A percentile compares a stretch with the other conserved stretches of the same genome.
Conservation (phyloP, 2,888 invertebrate genomes). For the Brenthis ino region DNA sequence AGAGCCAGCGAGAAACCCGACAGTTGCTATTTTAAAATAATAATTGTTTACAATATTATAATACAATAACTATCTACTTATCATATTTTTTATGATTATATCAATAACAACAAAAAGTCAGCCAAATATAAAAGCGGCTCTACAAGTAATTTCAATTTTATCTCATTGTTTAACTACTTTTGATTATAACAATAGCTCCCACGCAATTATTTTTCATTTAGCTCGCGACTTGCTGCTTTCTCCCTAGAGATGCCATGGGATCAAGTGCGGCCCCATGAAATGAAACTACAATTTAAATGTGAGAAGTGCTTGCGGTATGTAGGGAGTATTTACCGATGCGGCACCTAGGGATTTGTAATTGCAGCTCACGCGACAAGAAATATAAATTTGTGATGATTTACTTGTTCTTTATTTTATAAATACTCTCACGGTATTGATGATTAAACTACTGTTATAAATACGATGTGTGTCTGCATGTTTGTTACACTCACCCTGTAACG, state of each 20-base stretch:
- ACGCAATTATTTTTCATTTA: slow-evolving; percentile 81
- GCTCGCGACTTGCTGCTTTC: slow-evolving; percentile 58
- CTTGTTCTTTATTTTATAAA: not conserved
- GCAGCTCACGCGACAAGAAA: slow-evolving; percentile 53
- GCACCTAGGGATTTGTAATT: slow-evolving; percentile 62
- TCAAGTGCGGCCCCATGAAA: slow-evolving; percentile 64
- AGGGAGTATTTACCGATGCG: slow-evolving; percentile 42
- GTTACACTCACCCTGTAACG: no score
- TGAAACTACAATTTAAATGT: slow-evolving; percentile 68
- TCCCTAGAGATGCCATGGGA: slow-evolving; percentile 64
- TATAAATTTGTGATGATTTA: not conserved
- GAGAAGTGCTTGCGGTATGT: slow-evolving; percentile 63
- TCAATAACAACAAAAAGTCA: no score
- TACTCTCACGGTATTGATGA: not conserved
- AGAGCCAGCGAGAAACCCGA: no score
- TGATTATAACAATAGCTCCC: slow-evolving; percentile 29
- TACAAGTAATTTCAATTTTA: slow-evolving; percentile 3
- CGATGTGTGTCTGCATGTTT: no score
- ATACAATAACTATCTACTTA: no score
- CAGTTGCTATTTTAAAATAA: no score
- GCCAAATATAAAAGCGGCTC: no score
- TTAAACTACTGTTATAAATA: no score
- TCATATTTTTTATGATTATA: no score
- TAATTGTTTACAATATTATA: no score
- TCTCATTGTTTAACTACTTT: slow-evolving; percentile 5